These are phyloP conservation scores for Temnothorax longispinosus DNA, from an alignment of 1,140 invertebrate species.

Conservation along the genomic window DNA sequence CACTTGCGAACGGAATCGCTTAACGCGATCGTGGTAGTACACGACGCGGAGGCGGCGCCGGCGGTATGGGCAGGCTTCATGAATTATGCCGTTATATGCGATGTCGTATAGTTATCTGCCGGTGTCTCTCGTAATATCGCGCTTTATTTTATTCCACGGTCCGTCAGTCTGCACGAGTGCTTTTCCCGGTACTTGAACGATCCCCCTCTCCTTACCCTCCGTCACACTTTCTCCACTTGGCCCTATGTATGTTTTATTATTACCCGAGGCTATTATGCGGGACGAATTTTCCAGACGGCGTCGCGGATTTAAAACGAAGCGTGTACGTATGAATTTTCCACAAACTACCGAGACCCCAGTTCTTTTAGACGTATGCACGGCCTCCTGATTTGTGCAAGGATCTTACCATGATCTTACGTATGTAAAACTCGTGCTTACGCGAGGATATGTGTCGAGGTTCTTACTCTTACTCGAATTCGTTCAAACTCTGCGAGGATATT, in stretches of 20 bases:
- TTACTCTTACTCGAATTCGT: slow-evolving; percentile 30
- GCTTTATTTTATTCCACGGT: slow-evolving; percentile 18
- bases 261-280: not conserved
- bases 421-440: slow-evolving; percentile 11
- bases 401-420: slow-evolving; percentile 21
- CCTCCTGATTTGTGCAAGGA: not conserved
- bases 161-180: slow-evolving; percentile 20
- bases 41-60: not conserved
- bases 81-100: slow-evolving; percentile 46
- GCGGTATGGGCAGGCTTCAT: not conserved
- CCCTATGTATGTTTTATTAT: slow-evolving; percentile 17
- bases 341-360: no score
- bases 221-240: not conserved
- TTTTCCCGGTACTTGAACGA: slow-evolving; percentile 20
- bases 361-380: not conserved
- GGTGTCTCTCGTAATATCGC: slow-evolving; percentile 50
- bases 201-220: not conserved
- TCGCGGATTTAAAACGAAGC: not conserved
- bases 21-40: not conserved
- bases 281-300: slow-evolving; percentile 2
- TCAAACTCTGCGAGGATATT: slow-evolving; percentile 5
- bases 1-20: not conserved
- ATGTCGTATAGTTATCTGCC: slow-evolving; percentile 23
- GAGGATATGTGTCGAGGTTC: not conserved
- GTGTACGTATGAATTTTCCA: slow-evolving; percentile 22